phyloP scores from a whole-genome alignment of 2,888 invertebrate genomes.

The Agrochola circellaris region DNA sequence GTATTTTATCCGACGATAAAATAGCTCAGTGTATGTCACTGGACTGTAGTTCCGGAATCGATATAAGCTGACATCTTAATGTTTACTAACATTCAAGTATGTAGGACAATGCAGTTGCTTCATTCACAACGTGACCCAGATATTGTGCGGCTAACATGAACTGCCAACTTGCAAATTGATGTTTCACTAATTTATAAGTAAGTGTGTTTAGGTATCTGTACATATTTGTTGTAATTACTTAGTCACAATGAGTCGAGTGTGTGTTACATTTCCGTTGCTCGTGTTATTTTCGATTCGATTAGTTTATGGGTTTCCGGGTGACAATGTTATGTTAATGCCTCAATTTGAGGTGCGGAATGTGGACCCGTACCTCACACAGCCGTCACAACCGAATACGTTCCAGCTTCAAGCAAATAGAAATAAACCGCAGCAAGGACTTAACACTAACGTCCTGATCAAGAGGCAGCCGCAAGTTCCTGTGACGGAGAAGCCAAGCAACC shows the following conservation, averaged over 20 bases:
- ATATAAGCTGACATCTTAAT: slow-evolving; percentile 86
- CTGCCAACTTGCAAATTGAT: slow-evolving; percentile 74
- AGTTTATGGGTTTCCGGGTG: slow-evolving; percentile 68
- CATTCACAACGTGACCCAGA: slow-evolving; percentile 72
- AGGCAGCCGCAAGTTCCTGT: slow-evolving; percentile 23
- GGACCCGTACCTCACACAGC: slow-evolving; percentile 53
- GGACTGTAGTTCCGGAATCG: slow-evolving; percentile 86
- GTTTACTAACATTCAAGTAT: slow-evolving; percentile 76
- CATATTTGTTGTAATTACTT: slow-evolving; percentile 63
- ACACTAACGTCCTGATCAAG: slow-evolving; percentile 49
- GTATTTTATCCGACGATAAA: slow-evolving; percentile 85
- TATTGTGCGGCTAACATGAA: slow-evolving; percentile 69
- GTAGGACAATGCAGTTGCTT: slow-evolving; percentile 75
- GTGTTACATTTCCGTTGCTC: slow-evolving; percentile 67
- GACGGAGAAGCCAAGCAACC: slow-evolving; percentile 38
- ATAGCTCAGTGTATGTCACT: slow-evolving; percentile 88
- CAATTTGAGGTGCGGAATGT: slow-evolving; percentile 74
- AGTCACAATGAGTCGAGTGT: slow-evolving; percentile 74
- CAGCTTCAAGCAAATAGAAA: slow-evolving; percentile 56
- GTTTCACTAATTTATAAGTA: slow-evolving; percentile 65
- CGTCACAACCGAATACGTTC: slow-evolving; percentile 45
- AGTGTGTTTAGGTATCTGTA: slow-evolving; percentile 71
- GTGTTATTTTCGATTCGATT: slow-evolving; percentile 67
- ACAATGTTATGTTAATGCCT: slow-evolving; percentile 73
- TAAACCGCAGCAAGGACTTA: slow-evolving; percentile 53